Percentiles rank a stretch among this genome's conserved stretches.
phyloP scores from a whole-genome alignment of 2,888 invertebrate species.

The Drosophila prostipennis region DNA sequence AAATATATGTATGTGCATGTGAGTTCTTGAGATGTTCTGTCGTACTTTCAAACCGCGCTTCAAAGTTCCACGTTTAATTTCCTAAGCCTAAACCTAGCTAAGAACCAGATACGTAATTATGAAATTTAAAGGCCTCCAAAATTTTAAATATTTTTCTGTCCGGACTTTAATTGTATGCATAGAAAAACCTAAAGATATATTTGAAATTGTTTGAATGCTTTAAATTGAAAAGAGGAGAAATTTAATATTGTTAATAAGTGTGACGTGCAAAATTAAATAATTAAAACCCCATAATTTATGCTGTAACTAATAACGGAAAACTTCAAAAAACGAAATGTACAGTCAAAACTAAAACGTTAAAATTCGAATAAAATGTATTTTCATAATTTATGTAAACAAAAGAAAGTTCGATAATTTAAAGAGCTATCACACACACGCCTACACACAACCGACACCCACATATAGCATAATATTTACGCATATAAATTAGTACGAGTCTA shows the following conservation, averaged over 20 bases:
- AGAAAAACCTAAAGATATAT: constrained; percentile 33
- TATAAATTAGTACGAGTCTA: constrained; percentile 60
- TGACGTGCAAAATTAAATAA: constrained; percentile 73
- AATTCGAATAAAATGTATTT: constrained; percentile 78
- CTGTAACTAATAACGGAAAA: constrained; percentile 51
- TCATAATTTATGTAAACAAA: constrained; percentile 75
- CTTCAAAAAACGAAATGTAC: constrained; percentile 61
- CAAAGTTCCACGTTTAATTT: constrained; percentile 31
- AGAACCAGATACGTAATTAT: constrained; percentile 75
- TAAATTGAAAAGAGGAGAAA: constrained; percentile 37
- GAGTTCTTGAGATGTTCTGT: constrained; percentile 17
- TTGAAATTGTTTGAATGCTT: constrained; percentile 53
- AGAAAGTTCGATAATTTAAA: constrained; percentile 51
- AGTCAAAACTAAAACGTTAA: constrained; percentile 67
- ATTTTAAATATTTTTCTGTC: constrained; percentile 54
- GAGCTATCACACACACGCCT: constrained; percentile 46
- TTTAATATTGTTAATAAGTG: constrained; percentile 66
- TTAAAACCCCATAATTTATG: constrained; percentile 41
- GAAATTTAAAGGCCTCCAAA: constrained; percentile 68
- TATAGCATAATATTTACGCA: constrained; percentile 68
- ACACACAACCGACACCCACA: constrained; percentile 23
- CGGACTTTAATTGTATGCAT: constrained; percentile 46
- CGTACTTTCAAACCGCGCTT: constrained; percentile 8
- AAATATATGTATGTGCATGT: constrained; percentile 36
- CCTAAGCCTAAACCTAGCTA: constrained; percentile 27